Percentiles rank a stretch among this genome's conserved stretches.
Conservation (phyloP, 2,797 vertebrate species). For the Mormyrus hasselquistii region DNA sequence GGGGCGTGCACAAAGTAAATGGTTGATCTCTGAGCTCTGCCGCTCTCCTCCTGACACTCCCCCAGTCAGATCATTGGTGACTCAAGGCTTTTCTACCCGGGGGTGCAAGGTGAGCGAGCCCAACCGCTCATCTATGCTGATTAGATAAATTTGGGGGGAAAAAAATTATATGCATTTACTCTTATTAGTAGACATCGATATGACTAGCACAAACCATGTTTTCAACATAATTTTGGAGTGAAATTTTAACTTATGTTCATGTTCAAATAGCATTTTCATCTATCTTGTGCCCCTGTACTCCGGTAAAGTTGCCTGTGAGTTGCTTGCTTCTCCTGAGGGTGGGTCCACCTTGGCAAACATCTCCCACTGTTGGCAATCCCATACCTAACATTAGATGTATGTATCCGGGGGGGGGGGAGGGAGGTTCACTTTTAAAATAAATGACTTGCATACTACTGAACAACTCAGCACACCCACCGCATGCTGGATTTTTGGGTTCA, state of each 20-base stretch:
- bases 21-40: background rate
- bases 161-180: background rate
- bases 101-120: background rate
- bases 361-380: background rate
- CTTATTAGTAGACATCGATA: background rate
- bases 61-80: background rate
- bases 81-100: background rate
- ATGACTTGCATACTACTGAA: slow-evolving; percentile 2
- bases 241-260: background rate
- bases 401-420: background rate
- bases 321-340: background rate
- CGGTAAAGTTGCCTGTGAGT: background rate
- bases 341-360: background rate
- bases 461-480: background rate
- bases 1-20: background rate
- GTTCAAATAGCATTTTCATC: background rate
- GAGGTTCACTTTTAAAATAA: background rate
- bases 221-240: background rate
- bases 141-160: background rate
- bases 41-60: background rate
- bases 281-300: background rate
- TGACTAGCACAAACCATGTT: background rate
- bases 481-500: slow-evolving; percentile 4
- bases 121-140: background rate
- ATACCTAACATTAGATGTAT: background rate